A percentile compares a stretch with the other conserved stretches of the same genome.
Conservation (phyloP, 2,113 vertebrate genomes). For the Oxyura jamaicensis region DNA sequence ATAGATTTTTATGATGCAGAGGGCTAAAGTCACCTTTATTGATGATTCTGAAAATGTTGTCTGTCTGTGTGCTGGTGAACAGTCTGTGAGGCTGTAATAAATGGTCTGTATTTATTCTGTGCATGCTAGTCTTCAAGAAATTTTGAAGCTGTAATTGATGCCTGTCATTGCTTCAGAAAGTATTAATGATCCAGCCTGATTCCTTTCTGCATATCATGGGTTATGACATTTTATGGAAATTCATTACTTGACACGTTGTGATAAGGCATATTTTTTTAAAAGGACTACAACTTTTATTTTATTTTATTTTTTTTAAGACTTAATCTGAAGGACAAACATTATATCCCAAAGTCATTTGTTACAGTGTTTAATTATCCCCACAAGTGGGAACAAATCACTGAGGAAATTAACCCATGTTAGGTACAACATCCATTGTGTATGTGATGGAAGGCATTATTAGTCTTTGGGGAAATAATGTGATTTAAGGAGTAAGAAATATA, state of each 20-base stretch:
- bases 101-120: neutral
- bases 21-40: neutral
- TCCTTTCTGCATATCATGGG: neutral
- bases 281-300: neutral
- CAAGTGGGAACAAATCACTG: neutral
- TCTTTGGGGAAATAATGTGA: neutral
- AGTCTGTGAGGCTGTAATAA: neutral
- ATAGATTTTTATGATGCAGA: neutral
- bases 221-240: neutral
- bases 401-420: constrained; percentile 36
- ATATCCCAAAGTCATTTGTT: neutral
- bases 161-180: neutral
- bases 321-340: neutral
- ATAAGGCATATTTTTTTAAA: neutral
- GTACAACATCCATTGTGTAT: neutral
- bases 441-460: constrained; percentile 3
- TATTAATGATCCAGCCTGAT: neutral
- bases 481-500: neutral
- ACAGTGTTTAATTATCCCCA: constrained; percentile 25
- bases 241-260: neutral
- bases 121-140: neutral
- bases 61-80: neutral
- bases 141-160: neutral
- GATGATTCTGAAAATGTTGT: neutral
- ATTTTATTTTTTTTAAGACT: neutral